Conservation (phyloP, 2,888 invertebrate species). For the Ashinkailepas kermadecensis region DNA sequence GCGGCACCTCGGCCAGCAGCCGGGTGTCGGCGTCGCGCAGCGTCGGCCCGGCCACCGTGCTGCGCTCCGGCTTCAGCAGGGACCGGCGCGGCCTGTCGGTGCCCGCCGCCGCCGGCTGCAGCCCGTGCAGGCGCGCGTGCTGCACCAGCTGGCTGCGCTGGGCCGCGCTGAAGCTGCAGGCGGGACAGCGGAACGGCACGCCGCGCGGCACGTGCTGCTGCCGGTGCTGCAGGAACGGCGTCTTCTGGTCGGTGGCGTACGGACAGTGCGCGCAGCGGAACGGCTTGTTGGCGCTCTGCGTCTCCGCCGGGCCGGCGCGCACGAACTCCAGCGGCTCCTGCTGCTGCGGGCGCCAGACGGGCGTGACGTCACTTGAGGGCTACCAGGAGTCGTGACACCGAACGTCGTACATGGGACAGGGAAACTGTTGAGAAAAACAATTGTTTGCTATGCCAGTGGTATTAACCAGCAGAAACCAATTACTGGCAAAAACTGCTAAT, state of each 20-base stretch:
- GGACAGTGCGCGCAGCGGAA: constrained; percentile 74
- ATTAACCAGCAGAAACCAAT: no score
- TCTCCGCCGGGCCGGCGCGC: constrained; percentile 23
- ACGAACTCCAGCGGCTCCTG: constrained; percentile 5
- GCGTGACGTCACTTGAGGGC: no score
- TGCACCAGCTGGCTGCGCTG: constrained; percentile 70
- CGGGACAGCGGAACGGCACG: constrained; percentile 68
- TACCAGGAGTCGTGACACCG: no score
- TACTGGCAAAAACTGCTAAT: no score
- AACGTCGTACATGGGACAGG: no score
- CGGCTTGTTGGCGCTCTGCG: constrained; percentile 47
- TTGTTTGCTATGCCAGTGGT: no score
- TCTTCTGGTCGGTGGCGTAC: constrained; percentile 75
- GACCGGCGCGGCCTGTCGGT: background rate
- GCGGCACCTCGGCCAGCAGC: constrained; percentile 55
- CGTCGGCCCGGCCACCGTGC: constrained; percentile 30
- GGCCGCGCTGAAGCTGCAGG: constrained; percentile 74
- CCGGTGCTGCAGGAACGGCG: constrained; percentile 77
- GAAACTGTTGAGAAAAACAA: no score
- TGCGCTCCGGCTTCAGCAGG: constrained; percentile 28
- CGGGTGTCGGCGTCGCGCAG: constrained; percentile 39
- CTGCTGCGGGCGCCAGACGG: background rate
- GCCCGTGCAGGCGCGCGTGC: constrained; percentile 67
- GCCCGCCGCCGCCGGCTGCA: constrained; percentile 36
- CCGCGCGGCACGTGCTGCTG: constrained; percentile 70